These are phyloP conservation scores for Plebejus melissa DNA, from an alignment of 2,888 invertebrate species.

Conservation along the genomic window DNA sequence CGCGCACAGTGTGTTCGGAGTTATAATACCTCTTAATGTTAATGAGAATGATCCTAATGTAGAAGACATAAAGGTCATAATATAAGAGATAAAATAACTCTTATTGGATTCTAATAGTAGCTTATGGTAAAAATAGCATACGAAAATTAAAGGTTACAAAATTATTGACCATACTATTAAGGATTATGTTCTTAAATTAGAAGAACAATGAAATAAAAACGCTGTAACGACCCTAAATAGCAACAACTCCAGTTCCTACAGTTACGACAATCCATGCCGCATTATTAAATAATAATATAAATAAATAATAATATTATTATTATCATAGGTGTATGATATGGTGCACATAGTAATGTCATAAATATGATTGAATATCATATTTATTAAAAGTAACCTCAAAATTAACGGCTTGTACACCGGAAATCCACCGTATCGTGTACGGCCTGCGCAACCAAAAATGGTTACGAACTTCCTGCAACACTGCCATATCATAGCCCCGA, in stretches of 20 bases:
- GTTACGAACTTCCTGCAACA: constrained; percentile 13
- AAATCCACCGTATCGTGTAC: not conserved
- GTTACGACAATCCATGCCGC: not conserved
- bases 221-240: not conserved
- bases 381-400: not conserved
- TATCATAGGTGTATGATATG: too few relatives aligned
- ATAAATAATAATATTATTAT: not conserved
- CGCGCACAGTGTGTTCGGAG: not conserved
- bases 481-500: not conserved
- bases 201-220: not conserved
- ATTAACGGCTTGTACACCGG: not conserved
- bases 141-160: not conserved
- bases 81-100: not conserved
- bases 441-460: constrained; percentile 4
- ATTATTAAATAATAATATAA: too few relatives aligned
- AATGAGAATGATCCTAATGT: not conserved
- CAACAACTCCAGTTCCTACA: not conserved
- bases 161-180: not conserved
- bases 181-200: not conserved
- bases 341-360: too few relatives aligned
- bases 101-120: not conserved
- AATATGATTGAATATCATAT: not conserved
- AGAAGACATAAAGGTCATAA: not conserved
- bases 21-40: not conserved
- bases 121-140: not conserved